Conservation (phyloP, 2,797 vertebrate species). For the Enteromius fasciolatus region DNA sequence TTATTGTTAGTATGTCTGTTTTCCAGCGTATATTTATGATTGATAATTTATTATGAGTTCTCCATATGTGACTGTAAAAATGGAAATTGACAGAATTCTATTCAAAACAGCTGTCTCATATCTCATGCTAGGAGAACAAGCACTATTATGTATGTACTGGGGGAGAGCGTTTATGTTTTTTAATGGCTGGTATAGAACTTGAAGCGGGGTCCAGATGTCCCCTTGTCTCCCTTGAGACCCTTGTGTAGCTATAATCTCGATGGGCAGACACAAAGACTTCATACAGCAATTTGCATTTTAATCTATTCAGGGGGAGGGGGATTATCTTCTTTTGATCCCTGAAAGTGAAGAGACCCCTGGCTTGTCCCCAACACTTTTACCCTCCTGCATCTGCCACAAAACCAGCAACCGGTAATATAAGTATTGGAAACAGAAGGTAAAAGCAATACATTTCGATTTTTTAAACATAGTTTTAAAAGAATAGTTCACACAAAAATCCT, state of each 20-base stretch:
- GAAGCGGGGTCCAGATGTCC: constrained; percentile 58
- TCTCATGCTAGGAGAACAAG: constrained; percentile 32
- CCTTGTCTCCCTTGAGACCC: constrained; percentile 44
- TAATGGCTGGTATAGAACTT: constrained; percentile 37
- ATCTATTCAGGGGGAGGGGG: constrained; percentile 44
- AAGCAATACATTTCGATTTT: constrained; percentile 2
- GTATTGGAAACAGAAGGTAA: neutral
- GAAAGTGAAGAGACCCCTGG: constrained; percentile 42
- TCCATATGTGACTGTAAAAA: neutral
- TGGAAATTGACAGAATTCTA: neutral
- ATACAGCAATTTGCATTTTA: constrained; percentile 58
- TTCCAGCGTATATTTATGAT: neutral
- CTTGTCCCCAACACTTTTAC: constrained; percentile 13
- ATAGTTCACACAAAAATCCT: neutral
- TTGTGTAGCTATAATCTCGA: constrained; percentile 52
- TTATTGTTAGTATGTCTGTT: neutral
- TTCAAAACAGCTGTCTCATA: constrained; percentile 2
- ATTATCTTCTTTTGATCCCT: constrained; percentile 36
- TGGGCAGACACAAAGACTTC: constrained; percentile 52
- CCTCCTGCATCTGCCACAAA: constrained; percentile 37
- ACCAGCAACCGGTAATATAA: neutral
- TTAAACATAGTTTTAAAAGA: neutral
- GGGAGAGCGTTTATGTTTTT: constrained; percentile 2
- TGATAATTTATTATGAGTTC: neutral
- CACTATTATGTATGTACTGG: neutral